Evolutionary conservation across 1,140 invertebrate species (phyloP).

Genomic region (Sminthurinus signatus): DNA sequence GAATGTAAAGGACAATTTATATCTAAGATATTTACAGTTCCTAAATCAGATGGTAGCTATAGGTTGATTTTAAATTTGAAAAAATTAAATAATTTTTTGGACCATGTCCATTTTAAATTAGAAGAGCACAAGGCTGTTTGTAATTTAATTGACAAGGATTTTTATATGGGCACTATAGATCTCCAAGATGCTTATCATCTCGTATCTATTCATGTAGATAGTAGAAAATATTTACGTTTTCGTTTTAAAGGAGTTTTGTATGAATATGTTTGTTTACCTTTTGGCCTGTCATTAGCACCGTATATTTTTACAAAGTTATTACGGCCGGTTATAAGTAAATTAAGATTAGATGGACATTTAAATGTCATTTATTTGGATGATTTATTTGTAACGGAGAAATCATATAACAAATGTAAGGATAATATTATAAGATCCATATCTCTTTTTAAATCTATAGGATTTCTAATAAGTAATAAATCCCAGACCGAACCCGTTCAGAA

Average conservation of each 20-base stretch:
- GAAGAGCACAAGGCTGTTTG: not conserved
- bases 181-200: conserved; percentile 11
- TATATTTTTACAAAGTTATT: conserved; percentile 8
- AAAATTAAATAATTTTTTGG: too few relatives aligned
- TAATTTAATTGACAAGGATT: not conserved
- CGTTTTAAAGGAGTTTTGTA: not conserved
- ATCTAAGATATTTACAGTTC: too few relatives aligned
- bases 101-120: too few relatives aligned
- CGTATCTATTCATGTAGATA: not conserved
- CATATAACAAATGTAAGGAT: not conserved
- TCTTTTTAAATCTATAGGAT: not conserved
- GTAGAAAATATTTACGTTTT: conserved; percentile 5
- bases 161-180: conserved; percentile 13
- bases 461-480: not conserved
- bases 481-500: not conserved
- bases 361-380: not conserved
- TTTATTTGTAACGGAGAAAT: not conserved
- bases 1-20: too few relatives aligned
- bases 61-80: too few relatives aligned
- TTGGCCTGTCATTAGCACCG: conserved; percentile 7
- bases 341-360: not conserved
- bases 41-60: too few relatives aligned
- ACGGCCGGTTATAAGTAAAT: not conserved
- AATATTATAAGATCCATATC: not conserved
- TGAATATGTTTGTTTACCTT: conserved; percentile 9